Conservation (phyloP, 2,888 invertebrate genomes). For the Brachycybe producta region DNA sequence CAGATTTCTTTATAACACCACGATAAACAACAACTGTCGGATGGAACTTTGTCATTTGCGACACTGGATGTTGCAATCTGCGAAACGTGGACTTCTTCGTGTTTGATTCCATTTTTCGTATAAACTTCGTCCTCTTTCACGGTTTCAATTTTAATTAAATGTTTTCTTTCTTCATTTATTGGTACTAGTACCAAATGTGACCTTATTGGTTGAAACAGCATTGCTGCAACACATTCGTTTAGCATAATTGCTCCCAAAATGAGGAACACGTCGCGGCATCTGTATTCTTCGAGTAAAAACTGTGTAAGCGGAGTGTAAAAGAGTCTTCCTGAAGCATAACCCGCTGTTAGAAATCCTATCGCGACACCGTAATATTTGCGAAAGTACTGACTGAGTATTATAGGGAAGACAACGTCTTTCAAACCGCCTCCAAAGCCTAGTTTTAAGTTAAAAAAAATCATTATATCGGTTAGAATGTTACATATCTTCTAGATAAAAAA, state of each 20-base stretch:
- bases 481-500: no score
- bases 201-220: conserved; percentile 11
- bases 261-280: conserved; percentile 1
- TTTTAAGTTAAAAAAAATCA: no score
- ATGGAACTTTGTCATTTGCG: no score
- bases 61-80: no score
- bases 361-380: conserved; percentile 10
- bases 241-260: conserved; percentile 7
- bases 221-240: conserved; percentile 9
- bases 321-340: conserved; percentile 36
- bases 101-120: no score
- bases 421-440: conserved; percentile 9
- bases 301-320: conserved; percentile 26
- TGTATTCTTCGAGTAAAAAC: conserved; percentile 22
- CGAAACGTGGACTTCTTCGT: no score
- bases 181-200: conserved; percentile 11
- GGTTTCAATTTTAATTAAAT: not conserved
- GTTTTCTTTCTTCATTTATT: not conserved
- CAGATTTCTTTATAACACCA: no score
- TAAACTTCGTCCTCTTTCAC: not conserved
- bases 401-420: not conserved
- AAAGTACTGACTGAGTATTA: conserved; percentile 11
- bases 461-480: no score
- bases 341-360: conserved; percentile 6
- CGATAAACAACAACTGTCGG: no score